Evolutionary conservation across 2,888 invertebrate species (phyloP).

Genomic region (Micropterix aruncella): DNA sequence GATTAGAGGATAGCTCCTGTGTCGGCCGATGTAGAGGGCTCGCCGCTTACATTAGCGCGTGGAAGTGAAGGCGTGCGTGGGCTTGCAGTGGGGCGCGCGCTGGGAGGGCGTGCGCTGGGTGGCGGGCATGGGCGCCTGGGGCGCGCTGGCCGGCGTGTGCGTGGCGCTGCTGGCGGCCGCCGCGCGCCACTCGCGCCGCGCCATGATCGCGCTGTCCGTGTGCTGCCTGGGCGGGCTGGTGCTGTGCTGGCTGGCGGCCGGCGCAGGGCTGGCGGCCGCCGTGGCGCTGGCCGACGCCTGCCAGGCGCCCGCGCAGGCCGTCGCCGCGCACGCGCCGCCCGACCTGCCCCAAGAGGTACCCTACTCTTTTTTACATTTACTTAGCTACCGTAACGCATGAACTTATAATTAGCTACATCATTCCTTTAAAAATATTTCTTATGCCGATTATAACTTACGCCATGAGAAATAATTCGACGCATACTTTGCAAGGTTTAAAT

Average conservation of each 20-base stretch:
- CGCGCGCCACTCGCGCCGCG: slow-evolving; percentile 76
- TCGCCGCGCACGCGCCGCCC: slow-evolving; percentile 48
- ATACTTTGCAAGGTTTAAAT: too few species aligned
- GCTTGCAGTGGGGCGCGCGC: slow-evolving; percentile 52
- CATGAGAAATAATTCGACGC: too few species aligned
- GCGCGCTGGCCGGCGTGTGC: slow-evolving; percentile 73
- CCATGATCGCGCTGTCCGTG: slow-evolving; percentile 80
- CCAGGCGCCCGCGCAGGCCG: slow-evolving; percentile 70
- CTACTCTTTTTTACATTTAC: too few species aligned
- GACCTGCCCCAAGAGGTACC: slow-evolving; percentile 41
- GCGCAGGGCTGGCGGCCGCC: slow-evolving; percentile 70
- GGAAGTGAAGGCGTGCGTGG: too few species aligned
- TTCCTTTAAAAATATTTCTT: too few species aligned
- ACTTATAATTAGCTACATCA: too few species aligned
- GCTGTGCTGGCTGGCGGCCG: slow-evolving; percentile 75
- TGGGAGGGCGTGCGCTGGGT: slow-evolving; percentile 75
- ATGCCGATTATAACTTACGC: too few species aligned
- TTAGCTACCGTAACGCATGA: too few species aligned
- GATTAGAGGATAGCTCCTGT: too few species aligned
- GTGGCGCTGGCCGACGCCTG: slow-evolving; percentile 80
- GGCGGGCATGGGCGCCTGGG: slow-evolving; percentile 76
- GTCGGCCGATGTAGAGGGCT: too few species aligned
- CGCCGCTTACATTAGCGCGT: too few species aligned
- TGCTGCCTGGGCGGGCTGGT: slow-evolving; percentile 65
- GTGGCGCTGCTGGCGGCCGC: slow-evolving; percentile 83